Evolutionary conservation across 2,888 invertebrate genomes (phyloP), one percentile per base, ranked within the genome.

Genomic region (Halictus quadricinctus): DNA sequence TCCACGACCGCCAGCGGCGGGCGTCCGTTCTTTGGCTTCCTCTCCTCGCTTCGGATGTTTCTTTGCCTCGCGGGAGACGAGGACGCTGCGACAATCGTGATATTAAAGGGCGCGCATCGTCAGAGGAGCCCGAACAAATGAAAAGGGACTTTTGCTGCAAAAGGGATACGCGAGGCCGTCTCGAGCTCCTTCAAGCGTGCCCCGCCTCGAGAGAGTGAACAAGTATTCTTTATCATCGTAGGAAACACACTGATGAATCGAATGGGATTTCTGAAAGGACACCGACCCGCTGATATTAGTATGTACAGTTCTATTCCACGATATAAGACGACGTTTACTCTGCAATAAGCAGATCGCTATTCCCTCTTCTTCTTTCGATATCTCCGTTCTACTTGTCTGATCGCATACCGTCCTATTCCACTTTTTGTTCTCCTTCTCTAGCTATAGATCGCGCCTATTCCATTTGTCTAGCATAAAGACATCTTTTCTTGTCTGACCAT

Each of bases 81-180:
- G n/a, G 72, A 78, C 18, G 78, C 60, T 10, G 41, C 50, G 78
- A 79, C 77, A 78, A 80, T 85, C 83, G 58, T 73, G 79, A 83
- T 77, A 83, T 83, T 83, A 77, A 83, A 83, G 79, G 46, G 76
- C 60, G 46, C 72, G 46, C 72, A 69, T 75, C 77, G 58, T 41
- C 41, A 50, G 29, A 15, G 18, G 13, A n/a, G 18, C 36, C 66
- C 36, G 66, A 73, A 85, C 48, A 73, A 79, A 79, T 79, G 69
- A 60, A 79, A 73, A 69, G 29, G 72, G 83, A 74, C n/a, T 46
- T 70, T 29, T 25, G 1, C 25, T 7, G 21, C 29, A 74, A 70
- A 82, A 82, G 54, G 46, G 43, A 73, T 72, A 29, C n/a, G 29
- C 13, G 46, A 15, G 29, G 13, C 18, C n/a, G 46, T 29, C 43